A percentile compares a stretch with the other conserved stretches of the same genome.
Conservation (phyloP, 2,113 vertebrate genomes). For the Edolisoma coerulescens region DNA sequence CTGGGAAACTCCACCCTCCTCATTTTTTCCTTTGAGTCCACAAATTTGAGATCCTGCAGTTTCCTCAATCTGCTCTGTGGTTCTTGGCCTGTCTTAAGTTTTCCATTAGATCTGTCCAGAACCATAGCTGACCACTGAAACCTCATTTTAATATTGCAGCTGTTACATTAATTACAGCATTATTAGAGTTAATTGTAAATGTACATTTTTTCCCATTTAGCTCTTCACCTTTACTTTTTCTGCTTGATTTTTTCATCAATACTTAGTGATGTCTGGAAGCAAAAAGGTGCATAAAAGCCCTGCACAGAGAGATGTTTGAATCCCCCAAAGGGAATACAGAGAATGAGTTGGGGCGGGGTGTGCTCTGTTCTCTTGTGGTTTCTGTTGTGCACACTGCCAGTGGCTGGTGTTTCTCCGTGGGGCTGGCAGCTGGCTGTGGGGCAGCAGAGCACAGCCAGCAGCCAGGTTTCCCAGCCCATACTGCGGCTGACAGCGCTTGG, state of each 20-base stretch:
- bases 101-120: not conserved
- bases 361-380: not conserved
- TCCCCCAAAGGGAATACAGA: not conserved
- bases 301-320: not conserved
- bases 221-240: not conserved
- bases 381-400: not conserved
- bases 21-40: not conserved
- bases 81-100: not conserved
- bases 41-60: not conserved
- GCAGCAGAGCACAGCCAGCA: not conserved
- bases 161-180: not conserved
- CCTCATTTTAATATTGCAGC: not conserved
- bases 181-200: not conserved
- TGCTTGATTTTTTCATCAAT: not conserved
- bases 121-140: not conserved
- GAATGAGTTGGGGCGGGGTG: not conserved
- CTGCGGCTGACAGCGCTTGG: not conserved
- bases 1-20: not conserved
- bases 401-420: conserved; percentile 22
- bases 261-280: not conserved
- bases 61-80: not conserved
- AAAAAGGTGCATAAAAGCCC: not conserved
- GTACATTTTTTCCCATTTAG: not conserved
- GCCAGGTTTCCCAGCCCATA: not conserved
- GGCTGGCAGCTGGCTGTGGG: conserved; percentile 4